A percentile compares a stretch with the other conserved stretches of the same genome.
phyloP scores from a whole-genome alignment of 2,888 invertebrate species.

The Torymus texanus region DNA sequence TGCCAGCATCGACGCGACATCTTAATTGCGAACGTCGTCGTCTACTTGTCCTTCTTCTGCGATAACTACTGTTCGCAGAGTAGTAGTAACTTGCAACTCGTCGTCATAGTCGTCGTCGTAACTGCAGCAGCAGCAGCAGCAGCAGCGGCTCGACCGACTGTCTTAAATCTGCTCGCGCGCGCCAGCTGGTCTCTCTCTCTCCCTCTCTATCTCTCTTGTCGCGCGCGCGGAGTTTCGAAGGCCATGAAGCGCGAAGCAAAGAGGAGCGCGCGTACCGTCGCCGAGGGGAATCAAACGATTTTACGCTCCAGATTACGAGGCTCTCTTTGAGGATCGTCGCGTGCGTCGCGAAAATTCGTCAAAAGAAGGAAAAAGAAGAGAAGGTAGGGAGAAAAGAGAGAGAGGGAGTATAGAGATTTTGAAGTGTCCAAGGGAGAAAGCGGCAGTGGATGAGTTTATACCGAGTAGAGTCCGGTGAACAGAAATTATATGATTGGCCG shows the following conservation, averaged over 20 bases:
- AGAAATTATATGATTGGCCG: conserved; percentile 7
- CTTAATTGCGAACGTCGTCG: conserved; percentile 36
- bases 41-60: too few relatives aligned
- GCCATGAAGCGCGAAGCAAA: not conserved
- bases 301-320: conserved; percentile 70
- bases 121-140: too few relatives aligned
- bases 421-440: not conserved
- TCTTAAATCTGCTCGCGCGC: conserved; percentile 8
- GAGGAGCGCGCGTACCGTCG: not conserved
- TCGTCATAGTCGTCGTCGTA: too few relatives aligned
- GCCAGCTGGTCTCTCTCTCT: too few relatives aligned
- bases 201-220: too few relatives aligned
- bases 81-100: too few relatives aligned
- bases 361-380: not conserved
- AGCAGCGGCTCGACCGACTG: conserved; percentile 18
- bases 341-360: conserved; percentile 35
- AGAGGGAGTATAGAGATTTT: conserved; percentile 3
- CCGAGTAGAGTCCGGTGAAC: not conserved
- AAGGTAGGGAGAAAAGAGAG: conserved; percentile 5
- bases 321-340: conserved; percentile 46
- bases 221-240: not conserved
- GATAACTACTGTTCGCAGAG: conserved; percentile 8
- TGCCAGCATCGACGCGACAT: not conserved
- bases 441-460: too few relatives aligned
- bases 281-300: conserved; percentile 70